Evolutionary conservation across 2,113 vertebrate species (phyloP), one percentile per base, ranked within the genome.

Genomic region (Rattus rattus): DNA sequence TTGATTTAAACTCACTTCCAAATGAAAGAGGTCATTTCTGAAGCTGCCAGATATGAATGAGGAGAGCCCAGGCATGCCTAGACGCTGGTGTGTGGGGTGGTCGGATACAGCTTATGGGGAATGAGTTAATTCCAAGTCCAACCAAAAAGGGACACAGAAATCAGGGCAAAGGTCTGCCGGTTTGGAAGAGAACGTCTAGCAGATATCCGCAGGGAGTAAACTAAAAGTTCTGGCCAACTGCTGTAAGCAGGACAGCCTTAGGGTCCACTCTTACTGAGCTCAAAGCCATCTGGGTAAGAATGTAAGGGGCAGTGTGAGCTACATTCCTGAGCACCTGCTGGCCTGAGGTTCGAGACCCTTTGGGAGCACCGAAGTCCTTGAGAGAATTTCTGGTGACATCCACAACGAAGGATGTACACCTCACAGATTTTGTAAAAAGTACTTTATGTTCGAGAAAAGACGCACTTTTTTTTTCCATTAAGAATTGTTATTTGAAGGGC

Each of bases 371-470:
- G 47, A 61, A 72, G 30, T 39, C n/a, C 33, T 6, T 47, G n/a
- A 95, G 70, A 87, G 59, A 79, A 52, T 91, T 65, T 67, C 52
- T 88, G 77, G 59, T n/a, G 70, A 12, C 39, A 30, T 26, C 19
- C 85, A 79, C 49, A 79, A 56, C 33, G 28, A 94, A 43, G 59
- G n/a, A 84, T 75, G 3, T 75, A 4, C 76, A 85, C 47, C 10
- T 86, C 33, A 90, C 13, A 88, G 11, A 70, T 52, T 87, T 91
- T 36, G 9, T 67, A 49, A 36, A 56, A 61, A 61, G 20, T 54
- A 14, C 65, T 95, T 92, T 83, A 52, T 33, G 36, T 80, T 47
- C 76, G 94, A 76, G 63, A 80, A 49, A 85, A 76, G 49, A 95
- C 30, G n/a, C 11, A 17, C 5, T 49, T 12, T 59, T 28, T 59